These are phyloP conservation scores for Dipodomys ordii DNA, from an alignment of 2,113 vertebrate genomes.

Conservation along the genomic window DNA sequence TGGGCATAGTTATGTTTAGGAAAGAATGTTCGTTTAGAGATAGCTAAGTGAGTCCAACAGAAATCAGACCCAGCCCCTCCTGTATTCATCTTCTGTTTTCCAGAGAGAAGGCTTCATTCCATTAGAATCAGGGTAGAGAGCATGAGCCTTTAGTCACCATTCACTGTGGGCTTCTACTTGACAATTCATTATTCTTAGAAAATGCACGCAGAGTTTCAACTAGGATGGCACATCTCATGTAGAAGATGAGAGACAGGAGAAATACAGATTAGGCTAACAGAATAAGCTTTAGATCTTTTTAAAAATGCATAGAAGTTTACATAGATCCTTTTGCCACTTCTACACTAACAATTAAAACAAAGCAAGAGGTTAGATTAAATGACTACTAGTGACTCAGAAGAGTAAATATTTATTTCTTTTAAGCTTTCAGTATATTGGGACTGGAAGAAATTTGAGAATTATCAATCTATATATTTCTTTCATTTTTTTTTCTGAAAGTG, in stretches of 20 bases:
- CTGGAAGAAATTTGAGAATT: neutral
- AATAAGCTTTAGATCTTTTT: neutral
- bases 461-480: neutral
- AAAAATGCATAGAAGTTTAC: neutral
- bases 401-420: neutral
- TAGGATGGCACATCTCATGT: neutral
- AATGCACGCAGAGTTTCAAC: neutral
- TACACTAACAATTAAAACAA: neutral
- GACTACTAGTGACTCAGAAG: neutral
- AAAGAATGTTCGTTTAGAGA: neutral
- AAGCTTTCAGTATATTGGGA: neutral
- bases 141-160: neutral
- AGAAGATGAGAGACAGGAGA: neutral
- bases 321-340: neutral
- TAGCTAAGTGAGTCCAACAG: neutral
- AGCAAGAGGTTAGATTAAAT: neutral
- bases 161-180: neutral
- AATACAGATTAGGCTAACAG: neutral
- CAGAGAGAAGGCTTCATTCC: neutral
- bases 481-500: neutral
- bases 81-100: neutral
- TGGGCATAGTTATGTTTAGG: neutral
- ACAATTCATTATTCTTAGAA: constrained; percentile 34
- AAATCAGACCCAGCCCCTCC: neutral
- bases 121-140: neutral